Base-by-base conservation (phyloP, 2,797 vertebrate genomes). In the Etheostoma nigrum region DNA sequence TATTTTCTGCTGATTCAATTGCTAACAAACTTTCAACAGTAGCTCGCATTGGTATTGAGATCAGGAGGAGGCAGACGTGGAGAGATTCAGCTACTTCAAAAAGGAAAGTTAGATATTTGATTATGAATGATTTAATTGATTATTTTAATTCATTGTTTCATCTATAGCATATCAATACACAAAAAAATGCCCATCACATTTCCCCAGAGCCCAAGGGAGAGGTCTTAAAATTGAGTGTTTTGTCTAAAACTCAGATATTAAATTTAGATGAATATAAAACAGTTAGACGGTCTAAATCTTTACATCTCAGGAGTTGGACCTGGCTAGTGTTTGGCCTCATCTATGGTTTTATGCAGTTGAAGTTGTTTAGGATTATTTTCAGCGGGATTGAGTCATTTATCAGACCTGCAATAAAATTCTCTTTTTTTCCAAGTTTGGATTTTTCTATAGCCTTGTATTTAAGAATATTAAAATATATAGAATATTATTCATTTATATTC, bases 1-100 rank as follows among this genome's bases (percentile, higher is more conserved):
- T 86, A 57, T 85, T 85, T 92, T 92, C 83, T 81, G 91, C 90
- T 92, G 84, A 93, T 75, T 91, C 81, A 85, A 72, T 80, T 74
- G 71, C 76, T 86, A 74, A 84, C 86, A 64, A 30, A 30, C 30
- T 30, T 30, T 30, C 30, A 30, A 81, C 61, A 69, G 78, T 36
- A 8, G 57, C 40, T 88, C 90, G 86, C 88, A 88, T 86, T 80
- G 68, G 61, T 77, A 83, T 78, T 86, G 70, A 87, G 80, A 90
- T 88, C 63, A 86, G 63, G 51, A 67, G 69, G 52, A 36, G 76
- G 21, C 48, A 27, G 40, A 51, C 18, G 18, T 55, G 10, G 30
- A 61, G 74, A 79, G 74, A 72, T 63, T 71, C 52, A 72, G 45
- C 74, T 74, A 67, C 62, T 67, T 85, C 54, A 73, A 27, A 86